Base-by-base conservation (phyloP, 1,140 invertebrate species). In the Danaus melanippus region DNA sequence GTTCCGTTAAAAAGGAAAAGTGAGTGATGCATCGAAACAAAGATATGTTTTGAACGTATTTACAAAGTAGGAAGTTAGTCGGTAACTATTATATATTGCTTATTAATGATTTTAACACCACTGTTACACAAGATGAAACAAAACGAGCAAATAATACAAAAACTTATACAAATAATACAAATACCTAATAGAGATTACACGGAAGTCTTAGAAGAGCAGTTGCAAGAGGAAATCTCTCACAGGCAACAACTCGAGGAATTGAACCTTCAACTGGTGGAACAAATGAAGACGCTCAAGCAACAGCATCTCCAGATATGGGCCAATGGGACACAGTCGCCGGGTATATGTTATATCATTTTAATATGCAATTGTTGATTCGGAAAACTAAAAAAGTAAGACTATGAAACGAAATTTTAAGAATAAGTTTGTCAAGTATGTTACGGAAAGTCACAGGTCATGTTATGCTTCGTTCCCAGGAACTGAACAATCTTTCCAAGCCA, bases 221-320 rank as follows among this genome's bases (percentile, higher is more conserved):
- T 86, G 1, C 77, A 84, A 56, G 82, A 83, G 43, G 84, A 86
- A 57, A 79, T 79, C 11, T 76, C 72, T 0, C 80, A 85, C 50
- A 58, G 84, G 8, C 75, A 76, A 47, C 80, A 86, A 55, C 64
- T 86, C 21, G 84, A 86, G 46, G 79, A 85, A 56, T 56, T 85
- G 40, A 86, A 85, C 59, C 42, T 73, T 21, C 78, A 76, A 56
- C 67, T 86, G 1, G 79, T 85, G n/a, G 71, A 79, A 12, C 84
- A 86, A 64, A 79, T 86, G 79, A 79, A 77, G 32, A 64, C 72
- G 53, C 65, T 84, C 0, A 84, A 84, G 52, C 78, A 79, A 17
- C 84, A 84, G 46, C 84, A 83, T 49, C 70, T 79, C 46, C 67
- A 71, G 53, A 56, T 82, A 7, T 86, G 84, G 84, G 60, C 71